Base-by-base conservation (phyloP, 1,140 invertebrate species). In the Batillaria attramentaria region DNA sequence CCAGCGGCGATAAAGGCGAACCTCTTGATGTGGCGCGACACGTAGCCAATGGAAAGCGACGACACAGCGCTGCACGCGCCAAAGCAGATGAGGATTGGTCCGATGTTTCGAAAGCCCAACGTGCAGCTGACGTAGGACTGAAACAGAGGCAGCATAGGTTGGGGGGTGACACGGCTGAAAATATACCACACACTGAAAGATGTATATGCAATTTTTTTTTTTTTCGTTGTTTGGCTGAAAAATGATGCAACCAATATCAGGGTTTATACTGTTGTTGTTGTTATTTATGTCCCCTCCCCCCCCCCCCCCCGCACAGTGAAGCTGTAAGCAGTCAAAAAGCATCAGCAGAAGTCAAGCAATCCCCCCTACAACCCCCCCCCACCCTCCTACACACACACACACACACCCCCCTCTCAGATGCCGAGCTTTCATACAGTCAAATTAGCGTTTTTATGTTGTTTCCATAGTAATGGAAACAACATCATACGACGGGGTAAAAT, bases 91-190 rank as follows among this genome's bases (percentile, higher is more conserved):
- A 92, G 84, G n/a, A 90, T 86, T 13, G 87, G 88, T 33, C 90
- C 91, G 24, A 91, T 87, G n/a, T 86, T 86, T 73, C 89, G 82
- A 18, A 91, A 83, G 46, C 90, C 90, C 72, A 92, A 81, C 8
- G 90, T 88, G 80, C 91, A 92, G 73, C 87, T 89, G 16, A 92
- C 88, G 78, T 90, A 92, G 1, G 88, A 88, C 90, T 92, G 83
- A 43, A 78, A 82, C 41, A 60, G 46, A 69, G 33, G 16, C n/a
- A n/a, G n/a, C n/a, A n/a, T n/a, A n/a, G n/a, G n/a, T n/a, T n/a
- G n/a, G n/a, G n/a, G n/a, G n/a, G n/a, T n/a, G n/a, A n/a, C n/a
- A n/a, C n/a, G n/a, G n/a, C n/a, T n/a, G n/a, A n/a, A n/a, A n/a
- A n/a, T n/a, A n/a, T n/a, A n/a, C n/a, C n/a, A n/a, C n/a, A n/a